These are phyloP conservation scores for Falco peregrinus DNA, from an alignment of 2,797 vertebrate species.

Conservation along the genomic window DNA sequence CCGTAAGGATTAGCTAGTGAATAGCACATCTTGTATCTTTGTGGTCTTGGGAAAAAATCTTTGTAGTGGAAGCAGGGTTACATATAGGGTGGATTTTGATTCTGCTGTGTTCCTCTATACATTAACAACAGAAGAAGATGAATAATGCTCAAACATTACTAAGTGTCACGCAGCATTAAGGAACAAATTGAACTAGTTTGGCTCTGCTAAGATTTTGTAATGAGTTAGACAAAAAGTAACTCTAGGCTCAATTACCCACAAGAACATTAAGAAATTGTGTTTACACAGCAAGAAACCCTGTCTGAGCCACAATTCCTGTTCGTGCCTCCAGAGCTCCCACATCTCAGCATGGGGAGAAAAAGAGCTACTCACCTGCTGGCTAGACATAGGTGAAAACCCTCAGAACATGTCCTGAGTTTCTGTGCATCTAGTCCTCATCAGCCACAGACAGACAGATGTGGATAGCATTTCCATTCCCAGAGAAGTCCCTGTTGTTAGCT, in stretches of 20 bases:
- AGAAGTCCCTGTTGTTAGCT: neutral
- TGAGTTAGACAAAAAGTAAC: neutral
- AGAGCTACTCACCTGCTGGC: neutral
- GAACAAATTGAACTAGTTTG: neutral
- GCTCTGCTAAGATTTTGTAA: neutral
- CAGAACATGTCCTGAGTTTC: neutral
- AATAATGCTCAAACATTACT: neutral
- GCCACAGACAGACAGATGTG: neutral
- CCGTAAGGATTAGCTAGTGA: neutral
- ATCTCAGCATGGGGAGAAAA: neutral
- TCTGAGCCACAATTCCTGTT: neutral
- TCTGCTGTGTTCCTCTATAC: neutral
- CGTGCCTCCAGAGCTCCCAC: neutral
- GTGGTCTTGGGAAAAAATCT: neutral
- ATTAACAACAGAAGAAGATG: neutral
- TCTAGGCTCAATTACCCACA: neutral
- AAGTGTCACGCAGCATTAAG: neutral
- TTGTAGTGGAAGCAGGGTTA: neutral
- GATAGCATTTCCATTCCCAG: neutral
- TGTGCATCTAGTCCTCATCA: neutral
- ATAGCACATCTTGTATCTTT: neutral
- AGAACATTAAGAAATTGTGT: neutral
- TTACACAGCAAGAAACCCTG: neutral
- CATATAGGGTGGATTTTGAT: neutral
- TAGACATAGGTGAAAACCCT: rapidly evolving